These are phyloP conservation scores for Amphiprion ocellaris DNA, from an alignment of 2,113 vertebrate species.

Conservation along the genomic window DNA sequence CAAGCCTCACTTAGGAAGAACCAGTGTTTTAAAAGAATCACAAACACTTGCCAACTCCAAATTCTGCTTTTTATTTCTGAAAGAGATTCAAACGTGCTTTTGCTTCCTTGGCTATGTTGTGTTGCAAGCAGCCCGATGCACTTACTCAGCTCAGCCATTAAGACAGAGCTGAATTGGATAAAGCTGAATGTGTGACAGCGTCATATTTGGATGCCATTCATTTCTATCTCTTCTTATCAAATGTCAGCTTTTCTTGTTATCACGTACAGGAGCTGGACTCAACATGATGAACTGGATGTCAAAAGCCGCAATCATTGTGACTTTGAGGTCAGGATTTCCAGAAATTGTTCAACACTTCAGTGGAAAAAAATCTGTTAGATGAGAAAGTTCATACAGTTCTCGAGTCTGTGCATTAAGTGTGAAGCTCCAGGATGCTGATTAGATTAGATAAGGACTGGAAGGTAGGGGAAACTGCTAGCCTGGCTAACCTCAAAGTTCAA, in stretches of 20 bases:
- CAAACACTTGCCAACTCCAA: constrained; percentile 70
- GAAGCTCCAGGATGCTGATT: neutral
- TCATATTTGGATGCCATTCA: constrained; percentile 1
- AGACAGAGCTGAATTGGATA: constrained; percentile 10
- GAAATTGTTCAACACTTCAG: neutral
- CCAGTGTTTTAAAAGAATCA: constrained; percentile 75
- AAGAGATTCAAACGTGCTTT: constrained; percentile 37
- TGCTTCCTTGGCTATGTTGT: constrained; percentile 27
- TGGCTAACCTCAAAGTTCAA: neutral
- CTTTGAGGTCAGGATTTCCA: neutral
- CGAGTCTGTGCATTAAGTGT: neutral
- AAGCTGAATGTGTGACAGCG: constrained; percentile 1
- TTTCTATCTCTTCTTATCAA: constrained; percentile 26
- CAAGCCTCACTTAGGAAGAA: constrained; percentile 72
- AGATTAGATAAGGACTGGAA: neutral
- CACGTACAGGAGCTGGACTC: neutral
- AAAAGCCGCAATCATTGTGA: neutral
- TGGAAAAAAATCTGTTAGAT: neutral
- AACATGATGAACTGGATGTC: neutral
- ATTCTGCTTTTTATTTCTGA: constrained; percentile 70
- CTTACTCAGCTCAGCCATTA: constrained; percentile 20
- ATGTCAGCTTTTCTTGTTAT: constrained; percentile 6
- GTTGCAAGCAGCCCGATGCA: constrained; percentile 38
- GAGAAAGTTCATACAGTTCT: neutral
- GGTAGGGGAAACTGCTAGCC: neutral